Evolutionary conservation across 2,797 vertebrate genomes (phyloP).

Genomic region (Nyctalus aviator): DNA sequence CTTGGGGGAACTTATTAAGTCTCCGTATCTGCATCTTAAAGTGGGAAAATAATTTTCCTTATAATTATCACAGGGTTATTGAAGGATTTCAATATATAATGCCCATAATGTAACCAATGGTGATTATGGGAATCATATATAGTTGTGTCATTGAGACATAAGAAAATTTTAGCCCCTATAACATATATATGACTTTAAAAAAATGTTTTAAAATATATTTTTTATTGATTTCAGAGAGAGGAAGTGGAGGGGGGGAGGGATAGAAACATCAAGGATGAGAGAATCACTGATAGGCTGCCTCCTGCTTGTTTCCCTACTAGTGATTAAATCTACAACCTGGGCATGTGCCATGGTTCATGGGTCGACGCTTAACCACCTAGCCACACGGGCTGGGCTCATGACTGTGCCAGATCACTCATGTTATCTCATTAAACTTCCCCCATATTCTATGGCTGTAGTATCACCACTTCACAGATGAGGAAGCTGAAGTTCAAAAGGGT

Average conservation of each 20-base stretch:
- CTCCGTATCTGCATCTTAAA: neutral
- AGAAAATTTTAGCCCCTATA: neutral
- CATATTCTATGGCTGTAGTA: neutral
- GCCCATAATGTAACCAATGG: neutral
- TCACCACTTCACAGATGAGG: neutral
- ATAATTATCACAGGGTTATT: neutral
- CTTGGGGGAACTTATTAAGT: neutral
- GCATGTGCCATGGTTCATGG: no score
- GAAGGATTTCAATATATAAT: neutral
- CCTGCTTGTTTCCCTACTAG: no score
- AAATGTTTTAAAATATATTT: no score
- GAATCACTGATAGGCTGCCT: no score
- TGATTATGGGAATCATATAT: fast-evolving
- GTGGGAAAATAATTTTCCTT: constrained; percentile 15
- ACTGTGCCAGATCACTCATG: neutral
- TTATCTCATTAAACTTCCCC: neutral
- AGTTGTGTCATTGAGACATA: neutral
- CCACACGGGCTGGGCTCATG: neutral
- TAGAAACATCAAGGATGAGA: no score
- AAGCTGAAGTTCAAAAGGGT: neutral
- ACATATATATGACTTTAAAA: neutral
- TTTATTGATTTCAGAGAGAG: no score
- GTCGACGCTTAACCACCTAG: no score
- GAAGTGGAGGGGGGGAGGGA: no score
- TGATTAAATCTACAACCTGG: no score